Evolutionary conservation across 2,113 vertebrate species (phyloP).

Genomic region (Pachypanchax playfairii): DNA sequence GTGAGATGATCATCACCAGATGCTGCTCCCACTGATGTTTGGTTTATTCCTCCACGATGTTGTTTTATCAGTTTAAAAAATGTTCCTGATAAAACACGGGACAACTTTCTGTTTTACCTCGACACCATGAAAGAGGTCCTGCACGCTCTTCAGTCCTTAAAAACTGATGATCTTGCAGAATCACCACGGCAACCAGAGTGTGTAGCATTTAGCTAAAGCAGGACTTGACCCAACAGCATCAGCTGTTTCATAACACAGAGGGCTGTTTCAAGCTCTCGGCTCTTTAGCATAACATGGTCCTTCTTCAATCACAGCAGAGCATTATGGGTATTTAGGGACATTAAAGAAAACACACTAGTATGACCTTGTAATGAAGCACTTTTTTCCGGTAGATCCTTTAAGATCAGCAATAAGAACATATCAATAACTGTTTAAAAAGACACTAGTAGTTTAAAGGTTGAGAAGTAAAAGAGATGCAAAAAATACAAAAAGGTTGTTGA

Average conservation of each 20-base stretch:
- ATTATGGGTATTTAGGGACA: not conserved
- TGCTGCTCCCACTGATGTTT: not conserved
- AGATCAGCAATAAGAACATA: no score
- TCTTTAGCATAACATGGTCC: constrained; percentile 24
- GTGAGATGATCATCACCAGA: constrained; percentile 80
- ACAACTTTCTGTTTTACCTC: no score
- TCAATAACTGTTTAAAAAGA: no score
- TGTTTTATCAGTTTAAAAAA: no score
- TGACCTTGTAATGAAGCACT: no score
- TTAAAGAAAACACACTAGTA: not conserved
- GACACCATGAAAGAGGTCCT: not conserved
- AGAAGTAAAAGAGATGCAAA: no score
- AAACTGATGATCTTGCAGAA: constrained; percentile 20
- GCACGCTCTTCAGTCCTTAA: constrained; percentile 18
- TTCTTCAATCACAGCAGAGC: not conserved
- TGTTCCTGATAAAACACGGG: no score
- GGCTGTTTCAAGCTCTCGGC: constrained; percentile 8
- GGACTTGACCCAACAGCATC: constrained; percentile 16
- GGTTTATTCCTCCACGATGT: no score
- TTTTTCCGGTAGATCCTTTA: no score
- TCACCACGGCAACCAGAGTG: constrained; percentile 42
- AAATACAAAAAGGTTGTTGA: constrained; percentile 9
- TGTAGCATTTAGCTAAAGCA: constrained; percentile 21
- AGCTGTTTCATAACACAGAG: constrained; percentile 13
- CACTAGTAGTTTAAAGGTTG: no score